Base-by-base conservation (phyloP, 2,888 invertebrate genomes). In the Stenolophus ochropezus region DNA sequence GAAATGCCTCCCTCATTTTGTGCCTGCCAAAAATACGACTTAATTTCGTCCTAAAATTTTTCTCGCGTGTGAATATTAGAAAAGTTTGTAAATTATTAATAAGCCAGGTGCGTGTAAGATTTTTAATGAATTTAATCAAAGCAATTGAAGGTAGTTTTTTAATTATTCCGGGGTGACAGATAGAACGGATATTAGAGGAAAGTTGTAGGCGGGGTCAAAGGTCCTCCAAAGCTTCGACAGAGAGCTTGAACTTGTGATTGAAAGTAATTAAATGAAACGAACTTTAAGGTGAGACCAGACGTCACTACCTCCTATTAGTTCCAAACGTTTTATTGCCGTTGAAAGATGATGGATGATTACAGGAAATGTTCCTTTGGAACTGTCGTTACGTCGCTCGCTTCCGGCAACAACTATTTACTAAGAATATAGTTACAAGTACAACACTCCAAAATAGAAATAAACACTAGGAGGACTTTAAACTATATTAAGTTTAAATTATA, bases 181-280 rank as follows among this genome's bases (percentile, higher is more conserved):
- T 69, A 42, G 16, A 69, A 5, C 65, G 65, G 65, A 69, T 33
- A 69, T 69, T 69, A 33, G 16, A 69, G 14, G 27, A 69, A 69
- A 69, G 65, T 69, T 69, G 18, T 69, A 33, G 65, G 65, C 65
- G 65, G 27, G 58, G 65, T 18, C 65, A 65, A 65, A 65, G 27
- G 61, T 11, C 2, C 18, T n/a, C 8, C 18, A 56, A n/a, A 65
- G 61, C 61, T 65, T 65, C 61, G n/a, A 27, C 14, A 65, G 27
- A 18, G 20, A 18, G 65, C 33, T 69, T 27, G 27, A 42, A 69
- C 65, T 69, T 69, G 33, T 69, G 65, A 69, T 69, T 69, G 65
- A 69, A 69, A 42, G 65, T 69, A 69, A 69, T 69, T 69, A 69
- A 69, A 69, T 33, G 65, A 18, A 33, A 69, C 33, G 65, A 69